Percentiles rank a stretch among this genome's conserved stretches.
phyloP scores from a whole-genome alignment of 2,113 vertebrate species.

The Indicator maculatus region DNA sequence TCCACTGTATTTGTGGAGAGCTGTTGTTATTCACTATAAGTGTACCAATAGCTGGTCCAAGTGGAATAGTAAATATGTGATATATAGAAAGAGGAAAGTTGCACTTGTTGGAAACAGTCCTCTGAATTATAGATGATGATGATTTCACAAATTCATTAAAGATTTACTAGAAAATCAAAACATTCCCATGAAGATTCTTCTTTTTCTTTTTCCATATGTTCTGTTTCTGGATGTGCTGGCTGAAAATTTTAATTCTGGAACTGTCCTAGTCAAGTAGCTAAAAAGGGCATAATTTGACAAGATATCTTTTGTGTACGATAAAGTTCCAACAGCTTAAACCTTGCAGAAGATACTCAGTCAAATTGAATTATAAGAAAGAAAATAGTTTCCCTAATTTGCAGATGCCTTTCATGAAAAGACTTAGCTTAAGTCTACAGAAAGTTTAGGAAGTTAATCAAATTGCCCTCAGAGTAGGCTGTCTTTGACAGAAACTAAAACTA shows the following conservation, averaged over 20 bases:
- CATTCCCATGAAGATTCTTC: neutral
- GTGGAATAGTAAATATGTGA: neutral
- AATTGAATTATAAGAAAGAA: neutral
- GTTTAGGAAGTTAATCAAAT: neutral
- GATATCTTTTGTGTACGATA: neutral
- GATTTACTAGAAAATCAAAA: neutral
- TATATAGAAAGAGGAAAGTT: neutral
- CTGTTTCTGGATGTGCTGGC: neutral
- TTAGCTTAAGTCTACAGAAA: neutral
- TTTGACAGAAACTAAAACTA: neutral
- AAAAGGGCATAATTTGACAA: neutral
- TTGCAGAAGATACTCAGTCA: neutral
- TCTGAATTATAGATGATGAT: neutral
- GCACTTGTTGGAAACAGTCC: neutral
- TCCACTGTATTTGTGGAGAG: neutral
- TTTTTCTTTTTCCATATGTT: neutral
- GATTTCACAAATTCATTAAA: neutral
- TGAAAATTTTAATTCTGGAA: neutral
- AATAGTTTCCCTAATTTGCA: neutral
- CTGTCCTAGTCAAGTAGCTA: neutral
- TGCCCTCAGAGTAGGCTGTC: neutral
- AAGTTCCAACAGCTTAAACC: neutral
- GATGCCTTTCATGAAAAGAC: neutral
- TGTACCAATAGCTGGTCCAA: neutral
- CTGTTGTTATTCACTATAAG: neutral